Percentiles rank a stretch among this genome's conserved stretches.
phyloP scores from a whole-genome alignment of 2,888 invertebrate genomes.

The Argyresthia goedartella region DNA sequence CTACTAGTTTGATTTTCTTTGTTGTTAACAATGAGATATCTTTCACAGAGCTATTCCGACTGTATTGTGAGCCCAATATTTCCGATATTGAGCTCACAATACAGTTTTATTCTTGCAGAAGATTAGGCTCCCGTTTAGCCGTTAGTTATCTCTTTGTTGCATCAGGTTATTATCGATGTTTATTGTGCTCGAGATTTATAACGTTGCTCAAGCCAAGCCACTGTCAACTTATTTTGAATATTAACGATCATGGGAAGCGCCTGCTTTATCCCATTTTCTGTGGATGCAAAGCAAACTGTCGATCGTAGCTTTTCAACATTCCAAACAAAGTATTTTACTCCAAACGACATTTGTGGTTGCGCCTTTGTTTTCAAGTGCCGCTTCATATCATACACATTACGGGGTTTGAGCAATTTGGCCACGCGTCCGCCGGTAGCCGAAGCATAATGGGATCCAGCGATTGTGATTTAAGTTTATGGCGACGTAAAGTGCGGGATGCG shows the following conservation, averaged over 20 bases:
- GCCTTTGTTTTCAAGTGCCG: neutral
- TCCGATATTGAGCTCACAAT: conserved; percentile 14
- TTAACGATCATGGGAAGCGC: conserved; percentile 52
- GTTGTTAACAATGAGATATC: conserved; percentile 21
- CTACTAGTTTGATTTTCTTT: conserved; percentile 20
- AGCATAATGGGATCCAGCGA: neutral
- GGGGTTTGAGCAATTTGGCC: neutral
- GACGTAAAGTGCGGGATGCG: conserved; percentile 32
- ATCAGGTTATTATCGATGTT: conserved; percentile 50
- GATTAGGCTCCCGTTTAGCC: conserved; percentile 62
- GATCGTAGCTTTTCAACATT: neutral
- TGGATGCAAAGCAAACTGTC: neutral
- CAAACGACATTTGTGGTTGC: conserved; percentile 4
- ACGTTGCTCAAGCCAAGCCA: conserved; percentile 42
- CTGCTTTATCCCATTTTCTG: neutral
- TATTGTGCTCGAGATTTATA: conserved; percentile 57
- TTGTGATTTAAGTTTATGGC: conserved; percentile 35
- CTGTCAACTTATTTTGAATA: conserved; percentile 44
- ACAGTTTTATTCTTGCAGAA: conserved; percentile 44
- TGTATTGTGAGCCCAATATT: too few species aligned
- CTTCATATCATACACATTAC: neutral
- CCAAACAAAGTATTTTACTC: neutral
- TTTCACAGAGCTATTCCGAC: too few species aligned
- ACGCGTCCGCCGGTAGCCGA: neutral
- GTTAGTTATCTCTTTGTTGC: conserved; percentile 43